Evolutionary conservation across 2,888 invertebrate species (phyloP).

Genomic region (Tolmerus cingulatus): DNA sequence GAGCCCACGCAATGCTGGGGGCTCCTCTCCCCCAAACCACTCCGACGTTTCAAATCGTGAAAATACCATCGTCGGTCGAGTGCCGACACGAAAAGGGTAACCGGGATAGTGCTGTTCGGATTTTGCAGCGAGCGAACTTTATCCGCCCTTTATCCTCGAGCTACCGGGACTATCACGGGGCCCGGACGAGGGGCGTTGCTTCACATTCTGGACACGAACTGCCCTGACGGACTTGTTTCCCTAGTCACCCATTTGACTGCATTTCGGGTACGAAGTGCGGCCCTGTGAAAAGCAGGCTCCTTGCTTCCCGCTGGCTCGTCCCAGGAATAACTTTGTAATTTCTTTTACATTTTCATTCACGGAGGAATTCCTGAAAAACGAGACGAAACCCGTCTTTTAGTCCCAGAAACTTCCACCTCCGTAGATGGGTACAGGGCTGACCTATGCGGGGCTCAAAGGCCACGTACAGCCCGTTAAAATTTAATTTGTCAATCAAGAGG

Average conservation of each 20-base stretch:
- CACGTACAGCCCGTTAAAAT: not conserved
- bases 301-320: not conserved
- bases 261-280: not conserved
- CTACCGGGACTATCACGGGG: not conserved
- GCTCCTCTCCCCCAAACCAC: not conserved
- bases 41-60: conserved; percentile 12
- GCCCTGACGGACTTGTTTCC: conserved; percentile 34
- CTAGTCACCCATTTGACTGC: conserved; percentile 36
- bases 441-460: not conserved
- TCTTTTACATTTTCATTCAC: not conserved
- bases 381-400: not conserved
- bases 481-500: not conserved
- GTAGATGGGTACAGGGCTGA: not conserved
- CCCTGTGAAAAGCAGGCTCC: not conserved
- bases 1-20: not conserved
- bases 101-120: conserved; percentile 38
- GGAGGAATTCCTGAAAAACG: not conserved
- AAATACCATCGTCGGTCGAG: conserved; percentile 31
- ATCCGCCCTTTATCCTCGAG: not conserved
- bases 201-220: conserved; percentile 21
- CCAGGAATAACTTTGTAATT: not conserved
- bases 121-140: conserved; percentile 7
- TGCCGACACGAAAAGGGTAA: conserved; percentile 38
- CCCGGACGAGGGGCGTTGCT: not conserved
- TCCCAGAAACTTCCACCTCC: not conserved